phyloP scores from a whole-genome alignment of 2,888 invertebrate genomes.

The Drosophila pegasa region DNA sequence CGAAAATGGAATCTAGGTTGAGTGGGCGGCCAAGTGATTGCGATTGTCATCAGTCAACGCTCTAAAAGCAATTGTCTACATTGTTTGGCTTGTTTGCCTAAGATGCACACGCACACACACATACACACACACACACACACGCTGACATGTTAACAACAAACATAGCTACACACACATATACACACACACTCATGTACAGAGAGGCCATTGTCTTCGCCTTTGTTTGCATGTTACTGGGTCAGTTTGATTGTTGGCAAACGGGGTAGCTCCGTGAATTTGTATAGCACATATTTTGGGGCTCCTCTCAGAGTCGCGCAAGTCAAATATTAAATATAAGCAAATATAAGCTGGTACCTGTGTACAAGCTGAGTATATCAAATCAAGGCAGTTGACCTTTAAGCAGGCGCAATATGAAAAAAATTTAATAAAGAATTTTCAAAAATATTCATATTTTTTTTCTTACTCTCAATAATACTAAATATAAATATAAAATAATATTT shows the following conservation, averaged over 20 bases:
- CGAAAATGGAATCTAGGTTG: constrained; percentile 74
- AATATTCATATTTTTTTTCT: too few relatives aligned
- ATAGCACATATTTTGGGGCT: constrained; percentile 2
- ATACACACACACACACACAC: constrained; percentile 17
- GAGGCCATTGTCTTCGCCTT: constrained; percentile 66
- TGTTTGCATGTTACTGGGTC: constrained; percentile 72
- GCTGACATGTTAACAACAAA: constrained; percentile 6
- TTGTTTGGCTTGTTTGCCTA: constrained; percentile 78
- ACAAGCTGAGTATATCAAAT: neutral
- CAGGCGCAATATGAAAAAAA: neutral
- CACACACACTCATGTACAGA: constrained; percentile 12
- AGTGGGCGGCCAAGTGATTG: constrained; percentile 78
- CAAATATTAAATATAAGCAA: constrained; percentile 11
- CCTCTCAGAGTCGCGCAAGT: neutral
- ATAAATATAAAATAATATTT: too few relatives aligned
- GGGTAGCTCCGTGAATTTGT: constrained; percentile 25
- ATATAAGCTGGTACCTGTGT: neutral
- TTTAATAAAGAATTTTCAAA: too few relatives aligned
- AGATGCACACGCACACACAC: constrained; percentile 62
- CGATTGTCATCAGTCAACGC: constrained; percentile 79
- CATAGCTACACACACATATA: constrained; percentile 10
- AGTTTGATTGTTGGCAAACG: constrained; percentile 38
- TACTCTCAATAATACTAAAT: too few relatives aligned
- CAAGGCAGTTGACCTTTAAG: too few relatives aligned
- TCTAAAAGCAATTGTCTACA: constrained; percentile 81